Evolutionary conservation across 1,140 invertebrate genomes (phyloP).

Genomic region (Neotoxoptera formosana): DNA sequence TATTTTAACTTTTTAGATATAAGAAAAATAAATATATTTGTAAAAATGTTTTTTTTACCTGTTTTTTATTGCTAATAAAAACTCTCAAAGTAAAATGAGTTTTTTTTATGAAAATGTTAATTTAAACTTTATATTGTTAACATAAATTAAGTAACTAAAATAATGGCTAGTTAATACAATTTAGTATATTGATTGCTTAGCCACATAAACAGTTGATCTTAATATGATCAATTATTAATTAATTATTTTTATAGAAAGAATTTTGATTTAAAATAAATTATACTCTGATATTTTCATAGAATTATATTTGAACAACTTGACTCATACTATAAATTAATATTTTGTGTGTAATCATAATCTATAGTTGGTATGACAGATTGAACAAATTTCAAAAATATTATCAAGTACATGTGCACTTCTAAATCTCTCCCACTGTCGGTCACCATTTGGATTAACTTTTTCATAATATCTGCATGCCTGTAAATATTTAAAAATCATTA

Average conservation of each 20-base stretch:
- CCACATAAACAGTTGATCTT: not conserved
- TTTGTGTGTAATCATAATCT: slow-evolving; percentile 99
- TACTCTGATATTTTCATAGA: not conserved
- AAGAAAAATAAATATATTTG: not conserved
- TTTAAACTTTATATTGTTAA: not conserved
- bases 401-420: slow-evolving; percentile 97
- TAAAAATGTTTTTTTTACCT: not conserved
- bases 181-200: not conserved
- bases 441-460: slow-evolving; percentile 98
- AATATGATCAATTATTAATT: not conserved
- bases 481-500: slow-evolving; percentile 62
- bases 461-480: slow-evolving; percentile 99
- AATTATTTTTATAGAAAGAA: not conserved
- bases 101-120: not conserved
- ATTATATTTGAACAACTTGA: too few relatives aligned
- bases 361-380: slow-evolving; percentile 99
- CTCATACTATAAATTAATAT: slow-evolving; percentile 63
- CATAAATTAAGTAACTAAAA: not conserved
- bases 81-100: not conserved
- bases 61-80: not conserved
- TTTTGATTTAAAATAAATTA: not conserved
- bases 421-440: slow-evolving; percentile 94
- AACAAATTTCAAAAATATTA: slow-evolving; percentile 99
- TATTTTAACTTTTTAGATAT: not conserved
- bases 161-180: not conserved